phyloP scores from a whole-genome alignment of 2,113 vertebrate species.

The Engystomops pustulosus region DNA sequence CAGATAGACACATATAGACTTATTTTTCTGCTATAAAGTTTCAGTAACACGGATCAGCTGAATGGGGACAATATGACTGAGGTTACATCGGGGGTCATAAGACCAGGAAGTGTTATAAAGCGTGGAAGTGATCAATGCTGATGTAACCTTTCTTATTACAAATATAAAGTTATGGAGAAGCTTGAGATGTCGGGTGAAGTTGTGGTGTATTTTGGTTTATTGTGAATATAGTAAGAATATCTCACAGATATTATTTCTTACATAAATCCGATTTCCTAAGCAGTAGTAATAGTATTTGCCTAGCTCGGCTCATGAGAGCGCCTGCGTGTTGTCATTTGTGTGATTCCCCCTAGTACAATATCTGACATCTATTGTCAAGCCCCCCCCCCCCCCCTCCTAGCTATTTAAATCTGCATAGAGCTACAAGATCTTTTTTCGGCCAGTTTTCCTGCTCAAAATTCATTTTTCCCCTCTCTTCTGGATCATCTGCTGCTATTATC shows the following conservation, averaged over 20 bases:
- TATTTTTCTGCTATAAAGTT: not conserved
- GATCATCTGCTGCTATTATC: slow-evolving; percentile 71
- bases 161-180: not conserved
- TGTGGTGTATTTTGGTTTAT: not conserved
- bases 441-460: slow-evolving; percentile 50
- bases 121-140: not conserved
- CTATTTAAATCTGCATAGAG: slow-evolving; percentile 40
- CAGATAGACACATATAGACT: not conserved
- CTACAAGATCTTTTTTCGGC: slow-evolving; percentile 51
- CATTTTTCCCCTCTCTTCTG: slow-evolving; percentile 54
- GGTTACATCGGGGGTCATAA: not conserved
- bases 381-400: not conserved
- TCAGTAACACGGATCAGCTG: not conserved
- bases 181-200: no score
- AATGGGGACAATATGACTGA: not conserved
- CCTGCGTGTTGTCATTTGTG: slow-evolving; percentile 20
- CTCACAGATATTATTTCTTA: no score
- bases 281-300: not conserved
- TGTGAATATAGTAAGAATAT: not conserved
- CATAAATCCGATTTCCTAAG: not conserved
- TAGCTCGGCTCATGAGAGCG: not conserved
- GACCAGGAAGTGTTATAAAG: not conserved
- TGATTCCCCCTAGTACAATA: slow-evolving; percentile 1
- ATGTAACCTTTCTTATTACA: not conserved
- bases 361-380: slow-evolving; percentile 44